Conservation (phyloP, 2,888 invertebrate genomes). For the Caenorhabditis parvicauda region DNA sequence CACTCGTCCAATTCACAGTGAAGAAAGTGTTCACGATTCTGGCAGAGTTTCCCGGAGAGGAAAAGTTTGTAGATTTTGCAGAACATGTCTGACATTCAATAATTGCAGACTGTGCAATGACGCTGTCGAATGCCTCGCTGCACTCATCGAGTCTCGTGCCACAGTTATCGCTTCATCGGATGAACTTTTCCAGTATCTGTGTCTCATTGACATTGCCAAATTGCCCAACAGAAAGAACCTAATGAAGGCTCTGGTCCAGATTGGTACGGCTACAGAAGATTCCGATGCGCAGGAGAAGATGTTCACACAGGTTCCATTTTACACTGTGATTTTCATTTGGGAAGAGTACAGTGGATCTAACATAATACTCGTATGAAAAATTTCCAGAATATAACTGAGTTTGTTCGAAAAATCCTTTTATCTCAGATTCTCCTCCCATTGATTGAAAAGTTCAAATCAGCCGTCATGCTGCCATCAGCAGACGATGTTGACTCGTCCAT, state of each 20-base stretch:
- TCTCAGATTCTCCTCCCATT: conserved; percentile 50
- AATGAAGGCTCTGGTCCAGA: conserved; percentile 74
- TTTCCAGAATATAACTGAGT: neutral
- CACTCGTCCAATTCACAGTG: conserved; percentile 68
- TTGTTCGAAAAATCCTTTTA: too few species aligned
- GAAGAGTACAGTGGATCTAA: neutral
- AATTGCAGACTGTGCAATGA: conserved; percentile 36
- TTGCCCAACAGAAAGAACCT: conserved; percentile 69
- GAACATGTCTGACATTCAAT: too few species aligned
- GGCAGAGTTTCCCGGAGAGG: conserved; percentile 40
- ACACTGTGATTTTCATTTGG: neutral
- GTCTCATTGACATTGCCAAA: conserved; percentile 19
- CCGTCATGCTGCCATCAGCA: conserved; percentile 12
- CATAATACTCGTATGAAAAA: neutral
- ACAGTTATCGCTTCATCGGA: conserved; percentile 26
- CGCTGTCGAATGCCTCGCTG: conserved; percentile 66
- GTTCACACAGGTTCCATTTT: conserved; percentile 33
- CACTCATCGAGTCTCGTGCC: conserved; percentile 66
- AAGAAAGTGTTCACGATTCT: conserved; percentile 72
- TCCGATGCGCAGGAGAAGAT: conserved; percentile 42
- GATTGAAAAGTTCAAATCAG: conserved; percentile 22
- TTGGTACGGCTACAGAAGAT: conserved; percentile 48
- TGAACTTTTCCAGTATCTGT: conserved; percentile 31
- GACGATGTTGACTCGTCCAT: conserved; percentile 66
- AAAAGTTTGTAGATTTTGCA: conserved; percentile 28